These are phyloP conservation scores for Lobophora halterata DNA, from an alignment of 2,888 invertebrate genomes.

Conservation along the genomic window DNA sequence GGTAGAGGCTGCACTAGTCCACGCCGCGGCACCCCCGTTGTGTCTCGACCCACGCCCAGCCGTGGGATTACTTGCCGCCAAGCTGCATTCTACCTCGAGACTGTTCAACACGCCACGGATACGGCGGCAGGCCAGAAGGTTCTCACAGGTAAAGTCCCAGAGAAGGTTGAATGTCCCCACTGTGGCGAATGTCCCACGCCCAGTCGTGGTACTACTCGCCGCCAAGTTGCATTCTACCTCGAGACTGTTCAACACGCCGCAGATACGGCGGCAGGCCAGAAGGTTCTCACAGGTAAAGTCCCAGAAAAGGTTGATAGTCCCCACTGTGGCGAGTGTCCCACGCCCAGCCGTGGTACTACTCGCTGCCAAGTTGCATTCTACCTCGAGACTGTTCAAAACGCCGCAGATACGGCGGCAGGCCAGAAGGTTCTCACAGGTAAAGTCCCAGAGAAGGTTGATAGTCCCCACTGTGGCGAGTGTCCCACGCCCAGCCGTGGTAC, in stretches of 20 bases:
- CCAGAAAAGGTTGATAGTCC: no score
- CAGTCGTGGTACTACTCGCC: slow-evolving; percentile 87
- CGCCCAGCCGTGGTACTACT: slow-evolving; percentile 89
- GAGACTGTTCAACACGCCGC: slow-evolving; percentile 86
- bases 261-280: slow-evolving; percentile 87
- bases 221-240: slow-evolving; percentile 88
- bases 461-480: slow-evolving; percentile 94
- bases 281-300: slow-evolving; percentile 88
- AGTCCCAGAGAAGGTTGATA: no score
- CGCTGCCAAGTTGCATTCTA: slow-evolving; percentile 88
- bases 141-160: slow-evolving; percentile 88
- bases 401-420: slow-evolving; percentile 87
- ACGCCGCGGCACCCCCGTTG: slow-evolving; percentile 92
- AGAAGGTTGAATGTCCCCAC: no score
- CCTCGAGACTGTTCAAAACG: slow-evolving; percentile 87
- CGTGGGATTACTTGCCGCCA: slow-evolving; percentile 87
- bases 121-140: slow-evolving; percentile 87
- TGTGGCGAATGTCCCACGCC: slow-evolving; percentile 95
- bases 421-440: slow-evolving; percentile 88
- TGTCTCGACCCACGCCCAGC: slow-evolving; percentile 94
- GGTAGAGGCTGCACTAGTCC: slow-evolving; percentile 91
- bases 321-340: slow-evolving; percentile 94
- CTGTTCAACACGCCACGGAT: slow-evolving; percentile 88
- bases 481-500: slow-evolving; percentile 90
- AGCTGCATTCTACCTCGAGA: slow-evolving; percentile 86